Conservation (phyloP, 2,797 vertebrate genomes). For the Urocyon cinereoargenteus region DNA sequence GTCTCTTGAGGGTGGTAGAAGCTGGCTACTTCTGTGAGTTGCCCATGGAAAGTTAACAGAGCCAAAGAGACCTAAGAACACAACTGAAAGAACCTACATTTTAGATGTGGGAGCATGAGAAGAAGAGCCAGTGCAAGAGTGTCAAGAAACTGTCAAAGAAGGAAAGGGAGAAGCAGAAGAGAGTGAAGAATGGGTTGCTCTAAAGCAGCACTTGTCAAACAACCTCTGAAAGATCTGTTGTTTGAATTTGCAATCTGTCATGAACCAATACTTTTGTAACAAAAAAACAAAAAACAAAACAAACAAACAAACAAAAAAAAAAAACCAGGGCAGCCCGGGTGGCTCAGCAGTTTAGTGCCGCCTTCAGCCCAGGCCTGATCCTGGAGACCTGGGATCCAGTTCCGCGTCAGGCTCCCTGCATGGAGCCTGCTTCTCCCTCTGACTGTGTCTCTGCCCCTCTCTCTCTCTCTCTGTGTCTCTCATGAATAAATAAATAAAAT, state of each 20-base stretch:
- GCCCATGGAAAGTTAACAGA: not conserved
- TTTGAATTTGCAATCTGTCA: constrained; percentile 30
- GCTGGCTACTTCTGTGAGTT: not conserved
- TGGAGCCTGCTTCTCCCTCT: no score
- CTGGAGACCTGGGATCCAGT: no score
- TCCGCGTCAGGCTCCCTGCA: no score
- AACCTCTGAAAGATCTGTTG: not conserved
- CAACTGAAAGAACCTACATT: not conserved
- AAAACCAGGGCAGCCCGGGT: no score
- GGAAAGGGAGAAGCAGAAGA: not conserved
- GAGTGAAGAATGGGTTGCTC: not conserved
- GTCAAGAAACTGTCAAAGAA: not conserved
- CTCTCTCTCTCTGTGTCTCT: no score
- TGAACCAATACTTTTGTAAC: constrained; percentile 1
- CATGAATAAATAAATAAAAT: no score
- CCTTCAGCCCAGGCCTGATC: no score
- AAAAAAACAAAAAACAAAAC: not conserved
- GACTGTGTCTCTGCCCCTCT: no score
- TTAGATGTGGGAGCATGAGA: not conserved
- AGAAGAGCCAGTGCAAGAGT: not conserved
- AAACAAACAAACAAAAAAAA: no score
- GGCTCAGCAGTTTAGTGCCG: no score
- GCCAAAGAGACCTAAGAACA: not conserved
- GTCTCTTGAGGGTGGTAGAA: not conserved
- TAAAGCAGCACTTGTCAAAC: not conserved